These are phyloP conservation scores for Hoplias malabaricus DNA, from an alignment of 2,113 vertebrate genomes.

Conservation along the genomic window DNA sequence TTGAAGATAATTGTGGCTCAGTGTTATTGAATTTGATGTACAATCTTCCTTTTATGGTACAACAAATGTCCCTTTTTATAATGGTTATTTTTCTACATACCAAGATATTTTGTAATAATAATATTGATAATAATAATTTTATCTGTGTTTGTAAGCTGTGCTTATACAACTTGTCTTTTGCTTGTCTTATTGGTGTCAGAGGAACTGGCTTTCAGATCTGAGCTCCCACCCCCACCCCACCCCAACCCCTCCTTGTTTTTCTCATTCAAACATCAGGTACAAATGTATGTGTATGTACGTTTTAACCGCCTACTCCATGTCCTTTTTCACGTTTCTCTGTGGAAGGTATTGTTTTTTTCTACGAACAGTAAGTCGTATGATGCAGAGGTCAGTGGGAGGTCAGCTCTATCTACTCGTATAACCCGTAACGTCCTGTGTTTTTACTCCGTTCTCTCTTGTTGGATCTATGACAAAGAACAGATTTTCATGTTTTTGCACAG, in stretches of 20 bases:
- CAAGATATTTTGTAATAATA: constrained; percentile 75
- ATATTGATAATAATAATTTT: too few species aligned
- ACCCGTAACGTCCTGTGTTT: constrained; percentile 51
- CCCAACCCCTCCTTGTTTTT: constrained; percentile 11
- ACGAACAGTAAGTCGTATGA: constrained; percentile 72
- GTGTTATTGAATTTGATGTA: constrained; percentile 28
- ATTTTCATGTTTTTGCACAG: constrained; percentile 49
- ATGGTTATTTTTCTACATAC: constrained; percentile 64
- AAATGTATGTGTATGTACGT: constrained; percentile 53
- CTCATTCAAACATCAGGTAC: constrained; percentile 59
- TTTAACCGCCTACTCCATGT: constrained; percentile 57
- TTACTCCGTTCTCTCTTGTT: constrained; percentile 42
- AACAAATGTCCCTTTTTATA: constrained; percentile 58
- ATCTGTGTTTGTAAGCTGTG: constrained; percentile 81
- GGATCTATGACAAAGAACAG: constrained; percentile 36
- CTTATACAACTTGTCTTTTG: constrained; percentile 80
- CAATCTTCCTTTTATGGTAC: constrained; percentile 68
- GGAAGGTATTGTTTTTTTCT: constrained; percentile 72
- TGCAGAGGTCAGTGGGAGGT: constrained; percentile 68
- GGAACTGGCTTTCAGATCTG: constrained; percentile 77
- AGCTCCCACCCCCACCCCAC: constrained; percentile 31
- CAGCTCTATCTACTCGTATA: constrained; percentile 61
- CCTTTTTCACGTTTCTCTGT: constrained; percentile 71
- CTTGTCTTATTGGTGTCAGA: constrained; percentile 67
- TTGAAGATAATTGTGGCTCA: background rate